phyloP scores from a whole-genome alignment of 2,888 invertebrate species.

The Acronicta aceris region DNA sequence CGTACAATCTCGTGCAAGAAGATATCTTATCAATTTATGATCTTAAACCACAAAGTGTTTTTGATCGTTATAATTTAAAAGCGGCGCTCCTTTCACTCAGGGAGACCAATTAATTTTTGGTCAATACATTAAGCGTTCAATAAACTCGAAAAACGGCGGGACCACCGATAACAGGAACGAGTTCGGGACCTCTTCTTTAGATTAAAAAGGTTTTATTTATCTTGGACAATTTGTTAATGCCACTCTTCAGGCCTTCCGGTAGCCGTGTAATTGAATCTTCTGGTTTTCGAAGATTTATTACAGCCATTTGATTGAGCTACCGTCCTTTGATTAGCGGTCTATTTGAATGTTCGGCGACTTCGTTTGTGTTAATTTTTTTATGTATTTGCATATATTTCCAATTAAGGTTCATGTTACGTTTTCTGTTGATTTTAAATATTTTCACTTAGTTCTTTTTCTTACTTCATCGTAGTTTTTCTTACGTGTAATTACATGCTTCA shows the following conservation, averaged over 20 bases:
- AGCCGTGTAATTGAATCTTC: constrained; percentile 88
- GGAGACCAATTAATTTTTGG: constrained; percentile 82
- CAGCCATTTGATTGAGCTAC: constrained; percentile 80
- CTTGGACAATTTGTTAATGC: constrained; percentile 88
- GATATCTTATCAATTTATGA: constrained; percentile 65
- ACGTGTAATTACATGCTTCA: constrained; percentile 50
- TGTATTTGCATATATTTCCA: constrained; percentile 31
- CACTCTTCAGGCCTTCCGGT: constrained; percentile 84
- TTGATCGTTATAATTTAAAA: constrained; percentile 78
- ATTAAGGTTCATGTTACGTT: constrained; percentile 12
- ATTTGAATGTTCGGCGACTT: constrained; percentile 66
- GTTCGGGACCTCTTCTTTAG: constrained; percentile 76
- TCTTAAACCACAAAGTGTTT: constrained; percentile 75
- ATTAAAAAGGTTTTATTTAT: constrained; percentile 87
- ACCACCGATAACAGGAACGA: constrained; percentile 74
- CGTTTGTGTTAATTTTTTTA: constrained; percentile 61
- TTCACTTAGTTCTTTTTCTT: constrained; percentile 35
- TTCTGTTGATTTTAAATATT: constrained; percentile 27
- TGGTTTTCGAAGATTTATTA: constrained; percentile 85
- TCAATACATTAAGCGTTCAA: constrained; percentile 82
- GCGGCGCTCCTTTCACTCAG: constrained; percentile 79
- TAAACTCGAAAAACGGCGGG: constrained; percentile 77
- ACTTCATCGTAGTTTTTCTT: constrained; percentile 44
- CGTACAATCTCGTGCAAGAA: constrained; percentile 48
- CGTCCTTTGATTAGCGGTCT: constrained; percentile 82